phyloP scores from a whole-genome alignment of 2,113 vertebrate species.

The Neoarius graeffei region DNA sequence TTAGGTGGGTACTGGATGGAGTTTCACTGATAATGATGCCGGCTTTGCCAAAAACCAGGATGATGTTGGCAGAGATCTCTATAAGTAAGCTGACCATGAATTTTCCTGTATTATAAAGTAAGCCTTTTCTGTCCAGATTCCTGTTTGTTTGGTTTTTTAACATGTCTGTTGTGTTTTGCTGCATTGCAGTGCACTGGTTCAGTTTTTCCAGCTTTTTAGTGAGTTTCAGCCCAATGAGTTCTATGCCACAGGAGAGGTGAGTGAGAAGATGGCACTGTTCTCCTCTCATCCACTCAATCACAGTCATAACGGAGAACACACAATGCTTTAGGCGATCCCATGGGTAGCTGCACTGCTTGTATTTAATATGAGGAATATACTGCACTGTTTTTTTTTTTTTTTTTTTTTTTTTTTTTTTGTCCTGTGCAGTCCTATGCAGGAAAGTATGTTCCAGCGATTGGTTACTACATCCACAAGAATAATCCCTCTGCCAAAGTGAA shows the following conservation, averaged over 20 bases:
- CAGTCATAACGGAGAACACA: background rate
- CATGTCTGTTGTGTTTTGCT: conserved; percentile 39
- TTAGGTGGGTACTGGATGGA: conserved; percentile 83
- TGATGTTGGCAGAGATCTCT: conserved; percentile 76
- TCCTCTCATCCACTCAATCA: background rate
- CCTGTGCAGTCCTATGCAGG: conserved; percentile 75
- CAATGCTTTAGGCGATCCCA: background rate
- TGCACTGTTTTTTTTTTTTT: background rate
- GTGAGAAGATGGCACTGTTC: conserved; percentile 26
- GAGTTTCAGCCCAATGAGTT: conserved; percentile 83
- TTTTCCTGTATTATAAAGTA: background rate
- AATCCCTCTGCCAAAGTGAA: conserved; percentile 73
- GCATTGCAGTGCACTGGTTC: conserved; percentile 71
- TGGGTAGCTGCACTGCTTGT: background rate
- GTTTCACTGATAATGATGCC: conserved; percentile 69
- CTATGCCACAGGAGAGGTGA: conserved; percentile 81
- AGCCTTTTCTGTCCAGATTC: background rate
- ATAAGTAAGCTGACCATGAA: conserved; percentile 64
- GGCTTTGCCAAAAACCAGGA: conserved; percentile 77
- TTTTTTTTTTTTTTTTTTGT: too few species aligned
- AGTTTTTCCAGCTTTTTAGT: conserved; percentile 84
- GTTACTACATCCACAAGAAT: conserved; percentile 79
- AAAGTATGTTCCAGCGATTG: conserved; percentile 79
- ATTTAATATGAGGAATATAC: background rate
- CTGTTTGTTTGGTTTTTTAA: background rate